phyloP scores from a whole-genome alignment of 2,888 invertebrate species.

The Mesoligia furuncula region DNA sequence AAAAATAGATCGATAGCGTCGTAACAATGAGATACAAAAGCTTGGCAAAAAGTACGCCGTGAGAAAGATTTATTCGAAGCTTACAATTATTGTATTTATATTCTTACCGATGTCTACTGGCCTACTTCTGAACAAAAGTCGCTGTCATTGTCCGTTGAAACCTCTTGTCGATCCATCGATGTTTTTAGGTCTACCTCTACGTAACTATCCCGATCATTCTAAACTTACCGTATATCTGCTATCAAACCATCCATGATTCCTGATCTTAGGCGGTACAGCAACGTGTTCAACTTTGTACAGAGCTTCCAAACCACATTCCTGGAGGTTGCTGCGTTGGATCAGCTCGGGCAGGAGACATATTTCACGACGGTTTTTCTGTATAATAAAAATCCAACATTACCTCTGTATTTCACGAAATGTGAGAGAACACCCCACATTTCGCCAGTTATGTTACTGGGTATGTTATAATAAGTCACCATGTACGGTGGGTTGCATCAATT shows the following conservation, averaged over 20 bases:
- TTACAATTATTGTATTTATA: neutral
- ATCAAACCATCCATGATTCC: conserved; percentile 48
- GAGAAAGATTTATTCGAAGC: neutral
- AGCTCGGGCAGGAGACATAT: conserved; percentile 79
- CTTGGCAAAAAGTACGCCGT: neutral
- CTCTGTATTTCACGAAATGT: neutral
- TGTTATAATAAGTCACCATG: neutral
- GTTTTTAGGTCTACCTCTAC: neutral
- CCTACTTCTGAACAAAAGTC: neutral
- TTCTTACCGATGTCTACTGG: neutral
- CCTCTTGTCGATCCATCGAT: neutral
- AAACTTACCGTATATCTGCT: conserved; percentile 61
- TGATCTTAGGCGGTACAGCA: conserved; percentile 19
- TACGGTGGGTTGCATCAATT: no score
- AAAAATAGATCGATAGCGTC: neutral
- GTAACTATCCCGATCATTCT: neutral
- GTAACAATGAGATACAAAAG: neutral
- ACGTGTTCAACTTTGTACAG: conserved; percentile 74
- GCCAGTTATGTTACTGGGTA: neutral
- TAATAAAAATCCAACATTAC: neutral
- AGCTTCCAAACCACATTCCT: conserved; percentile 75
- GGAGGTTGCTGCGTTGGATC: conserved; percentile 68
- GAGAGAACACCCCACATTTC: neutral
- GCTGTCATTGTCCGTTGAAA: neutral
- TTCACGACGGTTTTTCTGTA: conserved; percentile 82